A percentile compares a stretch with the other conserved stretches of the same genome.
Conservation (phyloP, 2,797 vertebrate genomes). For the Malacoraja senta region DNA sequence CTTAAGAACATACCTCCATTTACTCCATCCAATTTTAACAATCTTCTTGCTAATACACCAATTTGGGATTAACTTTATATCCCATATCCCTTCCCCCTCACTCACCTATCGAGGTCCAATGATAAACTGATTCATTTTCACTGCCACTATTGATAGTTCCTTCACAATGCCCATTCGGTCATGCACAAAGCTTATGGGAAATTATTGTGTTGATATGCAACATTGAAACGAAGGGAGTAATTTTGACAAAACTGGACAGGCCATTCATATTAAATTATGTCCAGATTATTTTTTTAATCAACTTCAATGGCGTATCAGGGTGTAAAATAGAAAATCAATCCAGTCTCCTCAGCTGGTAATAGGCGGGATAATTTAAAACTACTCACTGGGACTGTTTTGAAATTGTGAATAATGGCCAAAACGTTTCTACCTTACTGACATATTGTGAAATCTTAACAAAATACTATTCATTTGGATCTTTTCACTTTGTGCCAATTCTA, state of each 20-base stretch:
- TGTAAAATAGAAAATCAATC: neutral
- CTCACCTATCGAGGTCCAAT: neutral
- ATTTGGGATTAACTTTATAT: neutral
- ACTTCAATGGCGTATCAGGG: neutral
- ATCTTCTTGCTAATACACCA: neutral
- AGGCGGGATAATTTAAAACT: neutral
- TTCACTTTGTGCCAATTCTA: neutral
- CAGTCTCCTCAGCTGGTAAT: neutral
- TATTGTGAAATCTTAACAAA: neutral
- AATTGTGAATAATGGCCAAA: neutral
- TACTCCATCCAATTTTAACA: neutral
- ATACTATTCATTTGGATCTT: neutral
- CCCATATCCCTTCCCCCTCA: neutral
- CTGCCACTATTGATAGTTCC: neutral
- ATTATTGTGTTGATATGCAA: neutral
- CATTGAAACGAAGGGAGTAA: neutral
- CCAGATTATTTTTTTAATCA: neutral
- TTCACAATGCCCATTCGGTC: neutral
- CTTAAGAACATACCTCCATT: neutral
- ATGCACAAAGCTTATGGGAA: neutral
- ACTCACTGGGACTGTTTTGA: neutral
- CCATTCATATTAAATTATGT: neutral
- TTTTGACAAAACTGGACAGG: neutral
- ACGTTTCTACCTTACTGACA: neutral
- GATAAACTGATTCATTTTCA: neutral